Base-by-base conservation (phyloP, 2,888 invertebrate genomes). In the Caenorhabditis parvicauda region DNA sequence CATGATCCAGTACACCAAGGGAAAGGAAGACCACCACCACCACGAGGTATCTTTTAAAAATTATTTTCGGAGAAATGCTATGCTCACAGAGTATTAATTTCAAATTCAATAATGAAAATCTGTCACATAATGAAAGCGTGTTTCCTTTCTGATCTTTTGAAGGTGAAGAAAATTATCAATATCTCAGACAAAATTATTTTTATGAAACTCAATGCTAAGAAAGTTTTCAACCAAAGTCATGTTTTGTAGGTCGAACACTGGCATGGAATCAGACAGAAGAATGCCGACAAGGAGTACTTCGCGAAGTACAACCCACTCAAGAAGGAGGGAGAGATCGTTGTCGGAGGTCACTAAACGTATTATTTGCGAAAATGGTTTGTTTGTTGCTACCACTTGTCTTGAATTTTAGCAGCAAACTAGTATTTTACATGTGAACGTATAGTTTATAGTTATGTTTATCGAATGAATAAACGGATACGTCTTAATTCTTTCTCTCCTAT, bases 191-290 rank as follows among this genome's bases (percentile, higher is more conserved):
- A 12, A 48, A 48, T 7, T 37, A 5, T 21, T 7, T 38, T 37
- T 12, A 48, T 29, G 29, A 9, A 7, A 7, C 3, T 27, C 29
- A 21, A 49, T 38, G 22, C 27, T 22, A n/a, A 50, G 25, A 42
- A n/a, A 47, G 7, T 12, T 12, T 32, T 32, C 7, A 32, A 32
- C 7, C 7, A 32, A 32, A 7, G 32, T 32, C 12, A 14, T 28
- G 45, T 17, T 37, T 45, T 58, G 27, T 28, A 66, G 66, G 75
- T 76, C 44, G 75, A 76, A 65, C 76, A 76, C 70, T 75, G 75
- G 76, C 73, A 72, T 64, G 76, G 76, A 49, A 70, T 74, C 57
- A 64, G 76, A 32, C 76, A 76, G 61, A 74, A 75, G 73, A 45
- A 62, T 44, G 71, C 70, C 43, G 76, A 76, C 61, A 70, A 71